Base-by-base conservation (phyloP, 2,888 invertebrate species). In the Drosophila demipolita region DNA sequence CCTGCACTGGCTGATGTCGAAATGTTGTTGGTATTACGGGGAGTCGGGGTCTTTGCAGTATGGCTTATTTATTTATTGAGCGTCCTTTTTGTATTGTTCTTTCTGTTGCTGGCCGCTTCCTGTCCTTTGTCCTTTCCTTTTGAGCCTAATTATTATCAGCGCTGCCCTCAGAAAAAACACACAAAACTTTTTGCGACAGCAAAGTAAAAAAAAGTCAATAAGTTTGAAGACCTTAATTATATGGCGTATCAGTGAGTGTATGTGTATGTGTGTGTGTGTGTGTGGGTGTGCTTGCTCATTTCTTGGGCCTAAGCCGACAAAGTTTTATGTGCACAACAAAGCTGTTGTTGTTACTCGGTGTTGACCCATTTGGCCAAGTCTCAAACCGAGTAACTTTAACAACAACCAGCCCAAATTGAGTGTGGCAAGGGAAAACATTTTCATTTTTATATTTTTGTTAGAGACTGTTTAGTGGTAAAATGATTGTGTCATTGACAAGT, bases 181-280 rank as follows among this genome's bases (percentile, higher is more conserved):
- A 45, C 62, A 68, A 81, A 80, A 80, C 67, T 78, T 80, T 64
- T 63, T 33, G 52, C 40, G 38, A 45, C 32, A 20, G 42, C 55
- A 42, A 29, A 61, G 36, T 12, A 38, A n/a, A 36, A 52, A 54
- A 76, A 86, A 73, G 87, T 81, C 87, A 81, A 87, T 89, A 89
- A 84, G 74, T 74, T 82, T 80, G 68, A 80, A 78, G 79, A 69
- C 83, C 86, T 85, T 89, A 87, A 89, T 89, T 86, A 85, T 89
- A 80, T 77, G 15, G 38, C 8, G 3, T 38, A 8, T 8, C 17
- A 38, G 17, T 33, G 4, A 26, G 61, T 45, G 60, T 64, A 57
- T 66, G 62, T 69, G 63, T 32, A 15, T 26, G 3, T 32, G n/a
- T 26, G 3, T 54, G 42, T 58, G 6, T 48, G 23, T 72, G 58